Base-by-base conservation (phyloP, 1,140 invertebrate genomes). In the Drosophila sproati region DNA sequence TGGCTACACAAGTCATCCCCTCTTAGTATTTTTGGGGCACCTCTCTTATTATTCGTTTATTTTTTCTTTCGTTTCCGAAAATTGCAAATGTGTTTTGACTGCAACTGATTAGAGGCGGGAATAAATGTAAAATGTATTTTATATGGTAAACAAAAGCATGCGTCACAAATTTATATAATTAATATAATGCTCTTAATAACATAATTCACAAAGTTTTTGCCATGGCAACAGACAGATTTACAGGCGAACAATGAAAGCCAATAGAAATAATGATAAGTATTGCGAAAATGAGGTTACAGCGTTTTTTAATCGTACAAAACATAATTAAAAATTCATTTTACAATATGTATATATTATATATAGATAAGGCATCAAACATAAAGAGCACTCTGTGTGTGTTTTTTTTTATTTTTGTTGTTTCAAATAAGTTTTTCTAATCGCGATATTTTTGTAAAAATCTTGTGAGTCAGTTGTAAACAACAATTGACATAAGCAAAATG, bases 61-160 rank as follows among this genome's bases (percentile, higher is more conserved):
- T 69, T 50, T 57, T 37, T 8, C n/a, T 37, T 8, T 52, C n/a
- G 4, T 55, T 35, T 6, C 7, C 34, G 47, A 48, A 41, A 0
- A 63, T 55, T 55, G 63, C 70, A 60, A 47, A 68, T 54, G 32
- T 55, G 34, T 35, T 55, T 20, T 37, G 52, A n/a, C 29, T 35
- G 31, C 0, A 29, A 34, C 54, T 37, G 54, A 67, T 59, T 45
- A 43, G 20, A 6, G 5, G 28, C 43, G 32, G 20, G 43, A n/a
- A 39, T 52, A 47, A 68, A 68, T 81, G 59, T 62, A 57, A 47
- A 68, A 68, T 81, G 54, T 62, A 61, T 47, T 35, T 52, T 69
- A 63, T 55, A 60, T 81, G 81, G 73, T 73, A 77, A 67, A 63
- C 73, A 75, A 70, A 70, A 68, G 59, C 77, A 59, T 54, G 62